Evolutionary conservation across 2,888 invertebrate genomes (phyloP).

Genomic region (Orthonevra nobilis): DNA sequence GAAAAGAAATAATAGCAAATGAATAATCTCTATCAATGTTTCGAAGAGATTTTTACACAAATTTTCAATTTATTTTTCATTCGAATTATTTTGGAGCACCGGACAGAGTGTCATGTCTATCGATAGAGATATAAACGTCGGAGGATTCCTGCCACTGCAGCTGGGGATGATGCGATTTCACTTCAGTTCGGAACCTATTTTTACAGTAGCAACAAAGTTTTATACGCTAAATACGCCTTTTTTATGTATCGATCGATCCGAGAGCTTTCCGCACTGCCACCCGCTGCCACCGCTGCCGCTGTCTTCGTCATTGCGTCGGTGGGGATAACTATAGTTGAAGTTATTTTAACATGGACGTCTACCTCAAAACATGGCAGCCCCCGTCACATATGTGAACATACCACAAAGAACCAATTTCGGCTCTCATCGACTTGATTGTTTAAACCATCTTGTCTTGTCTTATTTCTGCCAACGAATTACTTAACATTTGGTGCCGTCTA

Average conservation of each 20-base stretch:
- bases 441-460: conserved; percentile 43
- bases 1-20: conserved; percentile 42
- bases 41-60: too few species aligned
- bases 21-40: neutral
- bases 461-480: conserved; percentile 17
- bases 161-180: conserved; percentile 41
- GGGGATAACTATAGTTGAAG: conserved; percentile 54
- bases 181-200: conserved; percentile 34
- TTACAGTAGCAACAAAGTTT: conserved; percentile 38
- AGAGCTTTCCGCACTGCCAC: conserved; percentile 60
- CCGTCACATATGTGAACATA: conserved; percentile 19
- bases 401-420: conserved; percentile 53
- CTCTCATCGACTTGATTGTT: conserved; percentile 55
- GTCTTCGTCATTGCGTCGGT: conserved; percentile 27
- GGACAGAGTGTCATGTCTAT: conserved; percentile 13
- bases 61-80: too few species aligned
- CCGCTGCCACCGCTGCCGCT: conserved; percentile 17
- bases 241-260: conserved; percentile 67
- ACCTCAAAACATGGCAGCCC: conserved; percentile 46
- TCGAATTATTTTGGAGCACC: neutral
- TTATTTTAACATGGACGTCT: conserved; percentile 51
- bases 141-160: conserved; percentile 21
- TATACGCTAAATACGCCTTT: conserved; percentile 62
- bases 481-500: conserved; percentile 9
- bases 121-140: neutral